These are phyloP conservation scores for Atta cephalotes DNA, from an alignment of 1,140 invertebrate genomes.

Conservation along the genomic window DNA sequence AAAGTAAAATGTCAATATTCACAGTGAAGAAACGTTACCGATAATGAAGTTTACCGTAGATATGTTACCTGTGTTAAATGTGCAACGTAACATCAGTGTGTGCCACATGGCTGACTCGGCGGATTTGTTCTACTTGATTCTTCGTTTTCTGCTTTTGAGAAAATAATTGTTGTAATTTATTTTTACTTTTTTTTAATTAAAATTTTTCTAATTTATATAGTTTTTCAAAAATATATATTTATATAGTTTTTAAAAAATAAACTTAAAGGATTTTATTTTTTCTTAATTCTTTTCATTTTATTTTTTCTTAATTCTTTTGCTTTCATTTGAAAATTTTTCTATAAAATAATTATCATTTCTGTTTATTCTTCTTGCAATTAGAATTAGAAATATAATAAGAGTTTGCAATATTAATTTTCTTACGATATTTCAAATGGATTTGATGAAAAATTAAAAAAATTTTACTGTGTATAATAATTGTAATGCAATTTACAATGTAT, in stretches of 20 bases:
- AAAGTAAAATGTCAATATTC: not conserved
- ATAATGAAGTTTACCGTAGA: slow-evolving; percentile 47
- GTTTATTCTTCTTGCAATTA: too few relatives aligned
- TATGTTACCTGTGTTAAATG: slow-evolving; percentile 18
- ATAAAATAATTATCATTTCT: too few relatives aligned
- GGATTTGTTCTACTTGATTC: slow-evolving; percentile 57
- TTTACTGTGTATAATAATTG: not conserved
- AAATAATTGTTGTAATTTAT: not conserved
- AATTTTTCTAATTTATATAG: not conserved
- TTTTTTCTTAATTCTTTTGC: not conserved
- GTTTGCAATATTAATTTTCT: not conserved
- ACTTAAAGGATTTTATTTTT: not conserved
- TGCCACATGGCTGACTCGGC: slow-evolving; percentile 14
- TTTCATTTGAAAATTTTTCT: too few relatives aligned
- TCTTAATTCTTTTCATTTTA: not conserved
- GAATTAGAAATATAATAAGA: too few relatives aligned
- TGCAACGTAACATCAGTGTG: not conserved
- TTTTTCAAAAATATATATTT: not conserved
- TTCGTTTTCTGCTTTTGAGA: slow-evolving; percentile 33
- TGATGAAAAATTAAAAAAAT: not conserved
- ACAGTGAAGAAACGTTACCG: not conserved
- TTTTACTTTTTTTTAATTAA: not conserved
- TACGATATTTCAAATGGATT: not conserved
- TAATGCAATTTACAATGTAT: not conserved
- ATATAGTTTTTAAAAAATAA: not conserved